Evolutionary conservation across 2,113 vertebrate species (phyloP).

Genomic region (Lycaon pictus): DNA sequence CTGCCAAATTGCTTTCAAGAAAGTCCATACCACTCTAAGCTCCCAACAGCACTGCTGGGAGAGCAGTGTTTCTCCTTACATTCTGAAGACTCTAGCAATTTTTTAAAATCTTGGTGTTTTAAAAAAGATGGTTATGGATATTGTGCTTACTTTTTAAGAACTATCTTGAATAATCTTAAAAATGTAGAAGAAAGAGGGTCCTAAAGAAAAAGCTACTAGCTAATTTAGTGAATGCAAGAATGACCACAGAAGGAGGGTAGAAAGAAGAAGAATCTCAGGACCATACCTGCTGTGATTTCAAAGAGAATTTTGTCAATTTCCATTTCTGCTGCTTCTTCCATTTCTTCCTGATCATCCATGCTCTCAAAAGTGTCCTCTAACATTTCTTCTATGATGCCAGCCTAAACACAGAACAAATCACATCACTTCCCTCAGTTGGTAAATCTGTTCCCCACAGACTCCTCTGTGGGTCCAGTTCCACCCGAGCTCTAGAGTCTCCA

Average conservation of each 20-base stretch:
- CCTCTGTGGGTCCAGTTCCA: not conserved
- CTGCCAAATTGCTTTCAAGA: not conserved
- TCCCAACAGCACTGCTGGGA: not conserved
- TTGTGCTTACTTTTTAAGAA: not conserved
- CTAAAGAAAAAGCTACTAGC: not conserved
- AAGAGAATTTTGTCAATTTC: constrained; percentile 98
- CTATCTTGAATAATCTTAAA: not conserved
- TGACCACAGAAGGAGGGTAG: not conserved
- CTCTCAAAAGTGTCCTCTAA: constrained; percentile 97
- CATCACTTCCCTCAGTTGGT: not conserved
- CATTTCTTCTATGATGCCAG: constrained; percentile 99
- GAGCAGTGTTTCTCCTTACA: not conserved
- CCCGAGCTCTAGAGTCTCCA: not conserved
- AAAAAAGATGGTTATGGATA: not conserved
- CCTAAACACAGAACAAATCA: constrained; percentile 84
- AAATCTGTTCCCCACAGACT: not conserved
- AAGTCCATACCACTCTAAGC: not conserved
- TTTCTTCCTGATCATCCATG: constrained; percentile 98
- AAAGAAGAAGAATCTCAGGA: fast-evolving
- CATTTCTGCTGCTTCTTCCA: constrained; percentile 97
- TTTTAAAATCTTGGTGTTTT: not conserved
- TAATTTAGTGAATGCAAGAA: not conserved
- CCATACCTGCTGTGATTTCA: constrained; percentile 97
- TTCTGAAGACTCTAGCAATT: not conserved
- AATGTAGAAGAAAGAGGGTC: not conserved